Base-by-base conservation (phyloP, 2,888 invertebrate genomes). In the Drosophila subquinaria region DNA sequence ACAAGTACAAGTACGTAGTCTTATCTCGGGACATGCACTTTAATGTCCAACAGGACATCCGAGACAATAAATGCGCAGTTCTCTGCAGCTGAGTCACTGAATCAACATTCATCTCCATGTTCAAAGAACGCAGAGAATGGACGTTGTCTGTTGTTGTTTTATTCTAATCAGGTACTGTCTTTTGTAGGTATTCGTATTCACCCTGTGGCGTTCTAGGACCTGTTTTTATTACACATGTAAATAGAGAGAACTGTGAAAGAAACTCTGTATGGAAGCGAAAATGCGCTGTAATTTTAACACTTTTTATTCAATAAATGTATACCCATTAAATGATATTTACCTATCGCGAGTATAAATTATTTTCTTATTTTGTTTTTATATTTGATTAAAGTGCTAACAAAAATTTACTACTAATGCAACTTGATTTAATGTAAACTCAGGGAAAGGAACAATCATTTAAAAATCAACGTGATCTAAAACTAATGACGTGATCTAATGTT, bases 211-310 rank as follows among this genome's bases (percentile, higher is more conserved):
- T 15, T 56, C n/a, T 57, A 57, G 56, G 56, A 57, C 56, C 36
- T 36, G 56, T 57, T 57, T 56, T 47, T 57, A 57, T 13, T 42
- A 42, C 13, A 33, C 13, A 55, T 42, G 42, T 17, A 55, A 55
- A 55, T 55, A 17, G 17, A 15, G 13, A 13, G 15, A 42, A 2
- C 6, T 9, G 52, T 23, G 15, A 3, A 11, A 8, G 23, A 42
- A 42, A 20, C 20, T 20, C 4, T 15, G 4, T 10, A 1, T n/a
- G 3, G n/a, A 10, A 27, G 5, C 15, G 52, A 4, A 23, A 38
- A 23, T 52, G 23, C 38, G 3, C 27, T 52, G 9, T 38, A 10
- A 36, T 23, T 6, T 20, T 10, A 1, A 20, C 10, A 10, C 36
- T 51, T 35, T 36, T n/a, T n/a, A 51, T 51, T 11, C 0, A 5